Conservation (phyloP, 35 echinoderm and acorn worm genomes). For the Apostichopus californicus region DNA sequence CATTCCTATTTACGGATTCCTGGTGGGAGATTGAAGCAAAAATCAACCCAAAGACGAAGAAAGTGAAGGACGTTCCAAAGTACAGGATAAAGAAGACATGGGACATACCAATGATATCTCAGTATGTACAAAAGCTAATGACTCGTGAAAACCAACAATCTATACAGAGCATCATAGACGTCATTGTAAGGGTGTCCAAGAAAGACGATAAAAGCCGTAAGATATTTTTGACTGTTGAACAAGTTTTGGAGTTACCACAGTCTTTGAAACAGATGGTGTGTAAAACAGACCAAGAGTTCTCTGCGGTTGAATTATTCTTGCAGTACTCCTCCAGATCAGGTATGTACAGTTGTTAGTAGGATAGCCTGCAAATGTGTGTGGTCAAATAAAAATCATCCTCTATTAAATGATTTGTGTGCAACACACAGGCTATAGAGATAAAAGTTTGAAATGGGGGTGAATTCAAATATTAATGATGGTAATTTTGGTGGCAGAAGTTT, state of each 20-base stretch:
- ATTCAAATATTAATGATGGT: too few species aligned
- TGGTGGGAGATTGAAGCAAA: slow-evolving; percentile 40
- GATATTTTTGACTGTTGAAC: background rate
- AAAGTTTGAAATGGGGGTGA: too few species aligned
- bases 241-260: background rate
- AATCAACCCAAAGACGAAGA: slow-evolving; percentile 21
- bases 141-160: background rate
- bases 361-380: too few species aligned
- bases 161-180: background rate
- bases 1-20: slow-evolving; percentile 27
- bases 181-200: background rate
- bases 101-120: background rate
- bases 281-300: background rate
- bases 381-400: too few species aligned
- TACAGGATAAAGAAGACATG: background rate
- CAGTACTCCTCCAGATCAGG: background rate
- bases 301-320: background rate
- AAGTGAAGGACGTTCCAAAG: slow-evolving; percentile 6
- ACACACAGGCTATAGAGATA: too few species aligned
- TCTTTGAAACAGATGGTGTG: background rate
- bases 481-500: too few species aligned
- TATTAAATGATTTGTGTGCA: too few species aligned
- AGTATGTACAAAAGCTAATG: background rate
- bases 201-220: background rate
- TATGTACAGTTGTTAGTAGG: background rate